Evolutionary conservation across 2,113 vertebrate genomes (phyloP).

Genomic region (Myiopsitta monachus): DNA sequence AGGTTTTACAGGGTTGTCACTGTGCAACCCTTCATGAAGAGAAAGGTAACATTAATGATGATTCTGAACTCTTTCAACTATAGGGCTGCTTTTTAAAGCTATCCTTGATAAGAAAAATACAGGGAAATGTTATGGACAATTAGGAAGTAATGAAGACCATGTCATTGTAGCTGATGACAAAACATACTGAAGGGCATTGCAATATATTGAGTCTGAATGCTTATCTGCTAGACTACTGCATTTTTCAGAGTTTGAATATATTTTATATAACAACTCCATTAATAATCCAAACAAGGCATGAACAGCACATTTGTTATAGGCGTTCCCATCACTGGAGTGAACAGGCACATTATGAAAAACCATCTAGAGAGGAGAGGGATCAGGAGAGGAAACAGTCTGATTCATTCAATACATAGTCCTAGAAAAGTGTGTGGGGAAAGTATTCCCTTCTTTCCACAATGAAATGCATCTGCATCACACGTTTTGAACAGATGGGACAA

Average conservation of each 20-base stretch:
- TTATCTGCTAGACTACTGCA: background rate
- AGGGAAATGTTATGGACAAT: conserved; percentile 14
- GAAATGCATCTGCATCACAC: background rate
- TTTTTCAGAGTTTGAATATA: background rate
- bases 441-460: background rate
- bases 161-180: conserved; percentile 23
- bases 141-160: conserved; percentile 37
- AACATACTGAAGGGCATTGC: background rate
- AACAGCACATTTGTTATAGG: background rate
- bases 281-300: background rate
- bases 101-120: conserved; percentile 26
- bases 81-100: background rate
- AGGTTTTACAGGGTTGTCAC: background rate
- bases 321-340: background rate
- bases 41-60: background rate
- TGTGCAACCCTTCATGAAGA: background rate
- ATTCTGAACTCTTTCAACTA: background rate
- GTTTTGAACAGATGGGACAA: background rate
- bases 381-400: background rate
- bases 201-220: background rate
- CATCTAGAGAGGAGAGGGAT: background rate
- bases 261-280: conserved; percentile 13
- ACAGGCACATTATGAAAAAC: background rate
- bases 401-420: background rate
- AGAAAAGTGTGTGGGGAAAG: background rate